Base-by-base conservation (phyloP, 2,113 vertebrate genomes). In the Circaetus gallicus region DNA sequence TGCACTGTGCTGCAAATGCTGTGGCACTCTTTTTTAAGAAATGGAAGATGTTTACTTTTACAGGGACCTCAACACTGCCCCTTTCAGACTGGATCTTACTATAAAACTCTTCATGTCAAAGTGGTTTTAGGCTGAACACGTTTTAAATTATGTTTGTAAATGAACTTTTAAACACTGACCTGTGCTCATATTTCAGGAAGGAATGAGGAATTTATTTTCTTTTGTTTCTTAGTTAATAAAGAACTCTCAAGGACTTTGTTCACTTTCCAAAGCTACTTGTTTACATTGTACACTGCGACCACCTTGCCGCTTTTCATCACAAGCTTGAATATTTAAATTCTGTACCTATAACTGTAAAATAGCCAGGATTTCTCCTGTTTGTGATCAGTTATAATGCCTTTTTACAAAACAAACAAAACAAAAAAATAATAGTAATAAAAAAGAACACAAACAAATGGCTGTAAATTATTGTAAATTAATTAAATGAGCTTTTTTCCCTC, bases 311-410 rank as follows among this genome's bases (percentile, higher is more conserved):
- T 98, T 98, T 97, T 98, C 98, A 98, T 98, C 98, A 99, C 98
- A 99, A 99, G 98, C 98, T 99, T 99, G 99, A 99, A 99, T 99
- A 99, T 99, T 99, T 99, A 99, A 99, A 99, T 98, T 99, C 98
- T 99, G 98, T 99, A 98, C 97, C 94, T 98, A 98, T 97, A 98
- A 98, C 97, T 99, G 99, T 99, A 99, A 99, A 98, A 98, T 99
- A 99, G 98, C 97, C 97, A 98, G 97, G 97, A 98, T 95, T 98
- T 98, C 91, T 98, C 97, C 98, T 98, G 98, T 98, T 99, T 98
- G 98, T 98, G 98, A 98, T 98, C 97, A 97, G 97, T 98, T 98
- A 98, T 97, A 98, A 98, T 98, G 97, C 98, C 98, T 99, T 98
- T 99, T 98, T 98, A 98, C 94, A 97, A 98, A 97, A 95, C 67